Percentiles rank a stretch among this genome's conserved stretches.
Conservation (phyloP, 2,888 invertebrate genomes). For the Drosophila cracens region DNA sequence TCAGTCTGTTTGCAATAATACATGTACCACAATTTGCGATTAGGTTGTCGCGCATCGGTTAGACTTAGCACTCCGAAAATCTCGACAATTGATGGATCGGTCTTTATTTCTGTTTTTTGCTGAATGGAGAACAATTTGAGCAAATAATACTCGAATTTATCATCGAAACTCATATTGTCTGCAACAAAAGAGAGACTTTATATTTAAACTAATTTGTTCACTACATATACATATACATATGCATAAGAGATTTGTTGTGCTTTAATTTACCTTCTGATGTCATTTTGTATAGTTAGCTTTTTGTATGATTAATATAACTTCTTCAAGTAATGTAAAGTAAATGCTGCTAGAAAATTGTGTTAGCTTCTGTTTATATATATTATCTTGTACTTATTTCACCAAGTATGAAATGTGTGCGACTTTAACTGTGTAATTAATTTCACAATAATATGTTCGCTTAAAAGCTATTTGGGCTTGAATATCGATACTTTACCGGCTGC, state of each 20-base stretch:
- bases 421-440: constrained; percentile 19
- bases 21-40: constrained; percentile 66
- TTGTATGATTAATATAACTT: not conserved
- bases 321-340: not conserved
- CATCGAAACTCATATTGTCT: constrained; percentile 42
- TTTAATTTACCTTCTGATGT: constrained; percentile 18
- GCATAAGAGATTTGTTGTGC: not conserved
- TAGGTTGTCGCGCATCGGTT: constrained; percentile 48
- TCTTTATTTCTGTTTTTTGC: not conserved
- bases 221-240: not conserved
- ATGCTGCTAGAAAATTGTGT: not conserved
- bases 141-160: constrained; percentile 48
- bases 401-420: constrained; percentile 12
- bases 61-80: constrained; percentile 62
- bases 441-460: constrained; percentile 20
- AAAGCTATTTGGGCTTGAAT: constrained; percentile 16
- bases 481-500: constrained; percentile 15
- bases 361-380: constrained; percentile 28
- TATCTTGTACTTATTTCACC: constrained; percentile 18
- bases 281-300: constrained; percentile 14
- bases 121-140: constrained; percentile 40
- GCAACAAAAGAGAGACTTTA: not conserved
- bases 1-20: constrained; percentile 61
- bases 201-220: not conserved
- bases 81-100: constrained; percentile 47